phyloP scores from a whole-genome alignment of 2,888 invertebrate genomes.

The Dolichomitus sp. region DNA sequence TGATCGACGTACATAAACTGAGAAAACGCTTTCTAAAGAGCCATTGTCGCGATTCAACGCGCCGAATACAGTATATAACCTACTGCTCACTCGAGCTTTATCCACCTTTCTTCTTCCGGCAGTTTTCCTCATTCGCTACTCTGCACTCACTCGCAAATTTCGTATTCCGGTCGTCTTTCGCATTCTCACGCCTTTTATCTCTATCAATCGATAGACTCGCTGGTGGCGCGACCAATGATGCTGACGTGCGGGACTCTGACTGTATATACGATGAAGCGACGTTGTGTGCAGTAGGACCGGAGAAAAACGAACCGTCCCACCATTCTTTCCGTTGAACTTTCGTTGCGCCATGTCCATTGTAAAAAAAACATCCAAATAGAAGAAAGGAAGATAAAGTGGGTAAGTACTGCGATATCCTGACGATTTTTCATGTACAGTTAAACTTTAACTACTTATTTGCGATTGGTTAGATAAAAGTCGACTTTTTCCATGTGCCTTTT shows the following conservation, averaged over 20 bases:
- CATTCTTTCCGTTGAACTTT: neutral
- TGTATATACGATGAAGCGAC: neutral
- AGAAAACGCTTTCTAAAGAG: slow-evolving; percentile 42
- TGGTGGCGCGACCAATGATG: slow-evolving; percentile 38
- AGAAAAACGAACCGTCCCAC: slow-evolving; percentile 21
- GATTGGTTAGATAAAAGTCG: slow-evolving; percentile 59
- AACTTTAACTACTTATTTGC: slow-evolving; percentile 45
- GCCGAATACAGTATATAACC: slow-evolving; percentile 4
- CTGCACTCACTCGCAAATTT: slow-evolving; percentile 41
- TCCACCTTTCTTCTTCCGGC: neutral
- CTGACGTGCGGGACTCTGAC: slow-evolving; percentile 35
- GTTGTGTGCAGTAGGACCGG: neutral
- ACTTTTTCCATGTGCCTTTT: slow-evolving; percentile 21
- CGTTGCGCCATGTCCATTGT: slow-evolving; percentile 3
- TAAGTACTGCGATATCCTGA: slow-evolving; percentile 18
- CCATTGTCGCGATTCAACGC: slow-evolving; percentile 27
- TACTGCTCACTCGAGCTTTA: slow-evolving; percentile 3
- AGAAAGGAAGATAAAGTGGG: neutral
- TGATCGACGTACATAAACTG: slow-evolving; percentile 40
- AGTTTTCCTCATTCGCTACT: slow-evolving; percentile 1
- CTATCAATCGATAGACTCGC: slow-evolving; percentile 49
- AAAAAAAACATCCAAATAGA: slow-evolving; percentile 1
- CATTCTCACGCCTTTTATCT: slow-evolving; percentile 47
- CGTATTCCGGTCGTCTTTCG: slow-evolving; percentile 56
- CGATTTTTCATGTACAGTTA: slow-evolving; percentile 33